Evolutionary conservation across 2,113 vertebrate genomes (phyloP).

Genomic region (Silurus glanis): DNA sequence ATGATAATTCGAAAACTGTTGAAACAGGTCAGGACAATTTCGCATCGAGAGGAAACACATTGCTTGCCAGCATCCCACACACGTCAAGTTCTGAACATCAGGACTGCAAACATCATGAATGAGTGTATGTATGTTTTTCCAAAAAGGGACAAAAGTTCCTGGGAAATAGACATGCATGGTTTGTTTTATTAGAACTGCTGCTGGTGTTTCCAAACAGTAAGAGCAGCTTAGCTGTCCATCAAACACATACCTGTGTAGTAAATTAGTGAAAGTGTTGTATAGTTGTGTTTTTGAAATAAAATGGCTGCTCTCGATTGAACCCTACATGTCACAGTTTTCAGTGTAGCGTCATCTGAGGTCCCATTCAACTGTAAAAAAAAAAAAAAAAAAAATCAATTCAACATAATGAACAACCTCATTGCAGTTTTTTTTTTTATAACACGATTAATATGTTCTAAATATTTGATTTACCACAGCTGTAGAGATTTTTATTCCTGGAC

Average conservation of each 20-base stretch:
- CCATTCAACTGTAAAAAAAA: not conserved
- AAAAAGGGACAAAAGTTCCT: not conserved
- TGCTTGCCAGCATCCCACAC: slow-evolving; percentile 22
- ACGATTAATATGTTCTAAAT: not conserved
- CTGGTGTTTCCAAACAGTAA: not conserved
- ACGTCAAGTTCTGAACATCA: not conserved
- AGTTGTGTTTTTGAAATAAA: not conserved
- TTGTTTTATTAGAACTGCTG: not conserved
- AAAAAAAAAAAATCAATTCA: not conserved
- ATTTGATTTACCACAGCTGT: not conserved
- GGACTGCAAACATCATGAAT: not conserved
- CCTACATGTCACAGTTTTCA: not conserved
- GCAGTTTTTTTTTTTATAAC: not conserved
- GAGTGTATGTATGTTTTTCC: not conserved
- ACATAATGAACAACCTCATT: not conserved
- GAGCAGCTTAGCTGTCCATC: not conserved
- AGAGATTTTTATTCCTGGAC: not conserved
- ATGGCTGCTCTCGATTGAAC: not conserved
- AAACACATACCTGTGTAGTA: not conserved
- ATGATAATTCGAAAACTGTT: not conserved
- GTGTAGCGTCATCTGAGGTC: not conserved
- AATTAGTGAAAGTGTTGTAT: not conserved
- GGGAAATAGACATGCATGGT: not conserved
- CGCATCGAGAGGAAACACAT: slow-evolving; percentile 1
- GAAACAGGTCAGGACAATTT: slow-evolving; percentile 11